These are phyloP conservation scores for Melieria omissa DNA, from an alignment of 2,888 invertebrate species.

Conservation along the genomic window DNA sequence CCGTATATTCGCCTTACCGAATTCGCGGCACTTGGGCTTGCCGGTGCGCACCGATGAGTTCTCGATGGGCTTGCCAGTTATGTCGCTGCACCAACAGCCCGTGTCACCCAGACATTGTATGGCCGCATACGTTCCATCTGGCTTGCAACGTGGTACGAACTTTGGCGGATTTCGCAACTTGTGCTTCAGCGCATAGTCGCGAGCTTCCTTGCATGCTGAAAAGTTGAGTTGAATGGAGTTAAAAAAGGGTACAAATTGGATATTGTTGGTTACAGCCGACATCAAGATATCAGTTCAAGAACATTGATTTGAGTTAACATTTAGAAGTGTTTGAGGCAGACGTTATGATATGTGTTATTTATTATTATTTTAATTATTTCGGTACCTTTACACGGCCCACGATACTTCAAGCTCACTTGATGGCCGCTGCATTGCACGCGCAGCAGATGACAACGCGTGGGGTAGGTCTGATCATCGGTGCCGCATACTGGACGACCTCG, in stretches of 20 bases:
- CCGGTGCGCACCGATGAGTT: slow-evolving; percentile 80
- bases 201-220: slow-evolving; percentile 69
- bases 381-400: slow-evolving; percentile 79
- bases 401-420: slow-evolving; percentile 77
- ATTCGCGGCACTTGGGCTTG: slow-evolving; percentile 75
- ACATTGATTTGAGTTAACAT: no score
- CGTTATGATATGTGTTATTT: neutral
- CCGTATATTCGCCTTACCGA: slow-evolving; percentile 71
- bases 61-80: slow-evolving; percentile 83
- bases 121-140: slow-evolving; percentile 85
- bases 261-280: neutral
- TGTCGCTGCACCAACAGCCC: slow-evolving; percentile 92
- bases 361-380: neutral
- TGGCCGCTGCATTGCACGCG: slow-evolving; percentile 81
- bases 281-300: no score
- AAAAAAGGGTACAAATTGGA: neutral
- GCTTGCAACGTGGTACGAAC: slow-evolving; percentile 82
- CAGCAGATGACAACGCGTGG: slow-evolving; percentile 81
- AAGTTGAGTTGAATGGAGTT: neutral
- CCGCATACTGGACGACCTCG: slow-evolving; percentile 66
- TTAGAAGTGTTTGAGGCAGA: no score
- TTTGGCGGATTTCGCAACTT: slow-evolving; percentile 68
- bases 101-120: slow-evolving; percentile 86
- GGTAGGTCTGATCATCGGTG: slow-evolving; percentile 82
- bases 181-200: slow-evolving; percentile 66